Evolutionary conservation across 2,113 vertebrate genomes (phyloP).

Genomic region (Ptychochromis oligacanthus): DNA sequence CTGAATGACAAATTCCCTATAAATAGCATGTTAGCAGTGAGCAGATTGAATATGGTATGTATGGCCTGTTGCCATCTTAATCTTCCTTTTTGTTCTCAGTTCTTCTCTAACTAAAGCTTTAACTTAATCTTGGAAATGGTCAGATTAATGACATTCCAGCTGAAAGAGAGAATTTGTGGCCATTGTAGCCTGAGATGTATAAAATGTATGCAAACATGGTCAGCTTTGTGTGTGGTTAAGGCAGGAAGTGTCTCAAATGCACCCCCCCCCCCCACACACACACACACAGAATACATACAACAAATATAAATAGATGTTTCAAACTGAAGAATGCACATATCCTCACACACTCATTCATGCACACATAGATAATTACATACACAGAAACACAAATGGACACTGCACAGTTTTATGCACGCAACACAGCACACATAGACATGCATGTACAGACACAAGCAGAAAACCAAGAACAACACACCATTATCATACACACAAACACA

Average conservation of each 20-base stretch:
- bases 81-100: background rate
- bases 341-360: background rate
- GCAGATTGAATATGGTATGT: background rate
- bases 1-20: background rate
- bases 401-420: background rate
- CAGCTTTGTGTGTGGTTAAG: background rate
- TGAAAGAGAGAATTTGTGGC: constrained; percentile 11
- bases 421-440: background rate
- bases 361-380: background rate
- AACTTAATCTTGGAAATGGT: constrained; percentile 47
- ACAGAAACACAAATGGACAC: background rate
- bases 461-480: background rate
- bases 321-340: background rate
- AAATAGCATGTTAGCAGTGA: background rate
- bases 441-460: background rate
- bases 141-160: constrained; percentile 12
- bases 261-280: background rate
- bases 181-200: background rate
- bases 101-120: background rate
- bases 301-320: background rate
- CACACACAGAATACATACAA: too few species aligned
- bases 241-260: background rate
- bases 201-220: background rate
- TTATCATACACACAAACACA: background rate
- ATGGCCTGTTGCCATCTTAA: background rate